phyloP scores from a whole-genome alignment of 2,888 invertebrate species.

The Timema cristinae region DNA sequence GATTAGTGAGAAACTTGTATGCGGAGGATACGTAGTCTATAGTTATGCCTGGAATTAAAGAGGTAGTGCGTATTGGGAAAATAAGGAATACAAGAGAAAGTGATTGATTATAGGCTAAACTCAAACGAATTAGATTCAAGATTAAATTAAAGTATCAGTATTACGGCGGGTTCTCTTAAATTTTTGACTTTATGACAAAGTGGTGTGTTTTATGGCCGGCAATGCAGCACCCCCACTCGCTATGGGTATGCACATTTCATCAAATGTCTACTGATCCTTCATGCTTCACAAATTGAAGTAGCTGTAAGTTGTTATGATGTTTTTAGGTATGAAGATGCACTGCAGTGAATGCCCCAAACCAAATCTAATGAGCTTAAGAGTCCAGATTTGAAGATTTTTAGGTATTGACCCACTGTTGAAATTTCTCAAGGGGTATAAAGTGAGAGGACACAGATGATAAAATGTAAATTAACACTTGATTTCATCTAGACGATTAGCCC shows the following conservation, averaged over 20 bases:
- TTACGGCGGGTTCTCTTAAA: neutral
- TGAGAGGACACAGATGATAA: slow-evolving; percentile 2
- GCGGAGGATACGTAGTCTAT: too few relatives aligned
- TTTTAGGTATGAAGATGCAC: neutral
- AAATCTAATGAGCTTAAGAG: neutral
- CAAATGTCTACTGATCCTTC: slow-evolving; percentile 5
- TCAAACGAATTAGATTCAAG: too few relatives aligned
- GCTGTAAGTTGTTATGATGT: neutral
- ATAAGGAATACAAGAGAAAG: too few relatives aligned
- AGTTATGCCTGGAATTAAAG: too few relatives aligned
- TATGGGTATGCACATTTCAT: neutral
- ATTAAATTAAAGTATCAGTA: too few relatives aligned
- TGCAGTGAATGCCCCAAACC: slow-evolving; percentile 5
- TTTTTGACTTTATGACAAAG: neutral
- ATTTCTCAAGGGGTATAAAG: neutral
- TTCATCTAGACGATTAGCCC: neutral
- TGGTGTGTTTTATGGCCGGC: slow-evolving; percentile 10
- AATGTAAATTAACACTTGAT: neutral
- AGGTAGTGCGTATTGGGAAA: too few relatives aligned
- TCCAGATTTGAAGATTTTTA: neutral
- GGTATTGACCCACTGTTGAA: neutral
- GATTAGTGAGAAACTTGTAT: too few relatives aligned
- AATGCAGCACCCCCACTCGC: slow-evolving; percentile 1
- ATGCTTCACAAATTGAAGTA: neutral
- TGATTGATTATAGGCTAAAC: too few relatives aligned